Conservation (phyloP, 2,888 invertebrate species). For the Drosophila nr. perissopoda region DNA sequence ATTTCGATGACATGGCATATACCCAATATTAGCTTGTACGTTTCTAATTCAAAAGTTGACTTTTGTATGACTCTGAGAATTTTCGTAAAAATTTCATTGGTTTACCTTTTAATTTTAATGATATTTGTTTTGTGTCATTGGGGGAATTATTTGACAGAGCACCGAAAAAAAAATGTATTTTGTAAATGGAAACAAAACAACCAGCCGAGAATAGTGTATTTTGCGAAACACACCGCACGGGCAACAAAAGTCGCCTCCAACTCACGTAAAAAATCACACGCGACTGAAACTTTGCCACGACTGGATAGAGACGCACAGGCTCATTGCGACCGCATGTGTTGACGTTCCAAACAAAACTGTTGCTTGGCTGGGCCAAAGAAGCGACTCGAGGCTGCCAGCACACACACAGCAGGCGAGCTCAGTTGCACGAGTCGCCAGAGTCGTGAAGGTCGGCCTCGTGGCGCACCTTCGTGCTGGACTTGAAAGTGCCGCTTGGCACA, state of each 20-base stretch:
- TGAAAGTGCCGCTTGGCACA: conserved; percentile 2
- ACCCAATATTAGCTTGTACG: conserved; percentile 2
- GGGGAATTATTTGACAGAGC: conserved; percentile 1
- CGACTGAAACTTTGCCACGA: conserved; percentile 34
- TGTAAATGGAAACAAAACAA: conserved; percentile 1
- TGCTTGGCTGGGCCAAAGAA: conserved; percentile 42
- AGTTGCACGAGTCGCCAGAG: conserved; percentile 4
- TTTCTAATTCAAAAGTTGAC: neutral
- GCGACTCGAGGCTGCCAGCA: conserved; percentile 11
- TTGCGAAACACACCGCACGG: conserved; percentile 1
- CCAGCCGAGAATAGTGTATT: conserved; percentile 3
- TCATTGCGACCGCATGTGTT: conserved; percentile 70
- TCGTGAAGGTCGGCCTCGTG: conserved; percentile 18
- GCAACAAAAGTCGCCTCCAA: conserved; percentile 12
- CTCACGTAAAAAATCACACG: conserved; percentile 45
- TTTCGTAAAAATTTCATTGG: conserved; percentile 24
- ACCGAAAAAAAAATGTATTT: conserved; percentile 29
- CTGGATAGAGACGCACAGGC: conserved; percentile 22
- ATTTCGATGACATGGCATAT: conserved; percentile 11
- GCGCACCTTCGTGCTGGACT: conserved; percentile 19
- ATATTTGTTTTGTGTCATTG: conserved; percentile 19
- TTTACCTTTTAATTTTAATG: conserved; percentile 57
- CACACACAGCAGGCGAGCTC: conserved; percentile 6
- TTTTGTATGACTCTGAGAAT: neutral
- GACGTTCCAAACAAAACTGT: conserved; percentile 76